Evolutionary conservation across 2,797 vertebrate genomes (phyloP), one percentile per base, ranked within the genome.

Genomic region (Serranus cabrilla): DNA sequence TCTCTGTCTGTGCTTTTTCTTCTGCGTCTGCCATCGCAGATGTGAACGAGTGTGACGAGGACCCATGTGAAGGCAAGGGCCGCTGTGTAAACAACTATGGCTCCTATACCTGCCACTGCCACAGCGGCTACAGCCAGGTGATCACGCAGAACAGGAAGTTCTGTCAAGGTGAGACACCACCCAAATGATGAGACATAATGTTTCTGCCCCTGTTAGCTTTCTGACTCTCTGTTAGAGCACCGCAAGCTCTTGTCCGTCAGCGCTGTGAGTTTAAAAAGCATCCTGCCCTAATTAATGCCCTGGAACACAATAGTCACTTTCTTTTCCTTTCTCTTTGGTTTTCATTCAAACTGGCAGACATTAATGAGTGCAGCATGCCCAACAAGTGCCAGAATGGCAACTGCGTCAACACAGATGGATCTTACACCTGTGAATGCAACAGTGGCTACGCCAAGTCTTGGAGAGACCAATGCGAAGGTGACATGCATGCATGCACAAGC

Each of bases 91-190:
- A 98, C 93, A 96, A 70, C 0, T 87, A 95, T 51, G 98, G 97
- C 66, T 98, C 97, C 83, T 98, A 96, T 74, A 93, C 93, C 63
- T 99, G 98, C 72, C 92, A 96, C 40, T 98, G 98, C 92, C 92
- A 96, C 89, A 93, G 94, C 0, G 98, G 98, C 47, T 99, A 96
- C 84, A 95, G 87, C 21, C 91, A 95, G 82, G 87, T 93, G 83
- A 93, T 95, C 85, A 95, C 80, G 0, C 94, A 94, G 55, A 94
- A 95, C 90, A 95, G 87, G 63, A 97, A 95, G 90, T 96, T 93
- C 85, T 99, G 98, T 92, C 95, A 96, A 93, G 98, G 98, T 98
- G 86, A 96, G 96, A 27, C 88, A 39, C 20, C 52, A 23, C 23
- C 60, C 46, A 74, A 55, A 75, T 12, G 56, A 58, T 46, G 56